Base-by-base conservation (phyloP, 2,113 vertebrate species). In the Alethe castanea region DNA sequence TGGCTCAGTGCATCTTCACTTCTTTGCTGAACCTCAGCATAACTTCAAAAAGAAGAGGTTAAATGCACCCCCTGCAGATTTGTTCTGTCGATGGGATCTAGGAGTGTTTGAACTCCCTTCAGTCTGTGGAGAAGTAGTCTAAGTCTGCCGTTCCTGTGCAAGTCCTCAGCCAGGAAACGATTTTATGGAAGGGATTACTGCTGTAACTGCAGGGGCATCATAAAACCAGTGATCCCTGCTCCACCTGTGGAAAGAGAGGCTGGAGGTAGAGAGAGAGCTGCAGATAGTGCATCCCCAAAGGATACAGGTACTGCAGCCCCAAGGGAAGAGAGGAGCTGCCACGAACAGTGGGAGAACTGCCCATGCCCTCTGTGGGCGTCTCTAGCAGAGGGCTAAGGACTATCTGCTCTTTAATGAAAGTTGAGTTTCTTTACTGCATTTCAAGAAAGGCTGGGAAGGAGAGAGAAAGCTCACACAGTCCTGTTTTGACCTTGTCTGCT, bases 161-260 rank as follows among this genome's bases (percentile, higher is more conserved):
- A 87, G 87, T 85, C 81, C 81, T 95, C 70, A 57, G 24, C 38
- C 66, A 94, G 92, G 90, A 93, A 96, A 80, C 8, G 0, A 64
- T 81, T 94, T 91, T 94, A 87, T 90, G 60, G 81, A 90, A 82
- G 66, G 66, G 87, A 87, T 90, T 96, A 94, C 74, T 95, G 81
- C 59, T 90, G 81, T 72, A 92, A 91, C 90, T 85, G 84, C 84
- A 76, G 52, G 69, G 65, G 31, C 69, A 59, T 91, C 91, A 73
- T 92, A 96, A 91, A 95, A 92, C 42, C 72, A 59, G 36, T 50
- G 91, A 94, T 92, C 83, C 67, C 62, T 84, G 47, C 86, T 77
- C 89, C 67, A 89, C 77, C 69, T 73, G 56, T 89, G 81, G 42
- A 45, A 86, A 50, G 54, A 60, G 42, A 73, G 56, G 36, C 69